Evolutionary conservation across 2,888 invertebrate species (phyloP).

Genomic region (Crossocerus cetratus): DNA sequence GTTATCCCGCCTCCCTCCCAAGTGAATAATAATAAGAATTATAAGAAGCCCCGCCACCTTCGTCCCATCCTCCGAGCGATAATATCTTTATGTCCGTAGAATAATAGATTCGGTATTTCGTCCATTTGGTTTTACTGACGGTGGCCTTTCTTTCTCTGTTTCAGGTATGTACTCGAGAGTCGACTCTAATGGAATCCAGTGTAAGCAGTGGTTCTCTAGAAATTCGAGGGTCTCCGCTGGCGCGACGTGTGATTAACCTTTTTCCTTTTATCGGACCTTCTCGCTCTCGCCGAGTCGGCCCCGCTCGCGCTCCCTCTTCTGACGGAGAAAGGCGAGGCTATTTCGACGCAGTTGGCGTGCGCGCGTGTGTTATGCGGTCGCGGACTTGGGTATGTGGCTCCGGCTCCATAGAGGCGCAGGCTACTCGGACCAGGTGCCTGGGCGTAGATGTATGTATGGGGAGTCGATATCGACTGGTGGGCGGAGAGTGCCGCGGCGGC

Average conservation of each 20-base stretch:
- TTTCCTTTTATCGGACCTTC: not conserved
- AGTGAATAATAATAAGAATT: too few relatives aligned
- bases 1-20: too few relatives aligned
- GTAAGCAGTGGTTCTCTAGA: not conserved
- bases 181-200: not conserved
- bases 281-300: not conserved
- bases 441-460: too few relatives aligned
- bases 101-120: not conserved
- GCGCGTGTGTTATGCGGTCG: not conserved
- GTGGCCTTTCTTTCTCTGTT: conserved; percentile 25
- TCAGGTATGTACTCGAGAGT: conserved; percentile 39
- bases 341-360: not conserved
- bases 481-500: not conserved
- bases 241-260: not conserved
- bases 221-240: not conserved
- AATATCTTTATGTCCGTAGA: too few relatives aligned
- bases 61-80: too few relatives aligned
- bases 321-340: not conserved
- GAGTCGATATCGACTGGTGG: conserved; percentile 10
- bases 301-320: not conserved
- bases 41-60: too few relatives aligned
- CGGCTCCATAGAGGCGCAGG: not conserved
- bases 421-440: not conserved
- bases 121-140: conserved; percentile 12
- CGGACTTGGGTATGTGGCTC: not conserved